Conservation (phyloP, 2,113 vertebrate genomes). For the Cisticola juncidis region DNA sequence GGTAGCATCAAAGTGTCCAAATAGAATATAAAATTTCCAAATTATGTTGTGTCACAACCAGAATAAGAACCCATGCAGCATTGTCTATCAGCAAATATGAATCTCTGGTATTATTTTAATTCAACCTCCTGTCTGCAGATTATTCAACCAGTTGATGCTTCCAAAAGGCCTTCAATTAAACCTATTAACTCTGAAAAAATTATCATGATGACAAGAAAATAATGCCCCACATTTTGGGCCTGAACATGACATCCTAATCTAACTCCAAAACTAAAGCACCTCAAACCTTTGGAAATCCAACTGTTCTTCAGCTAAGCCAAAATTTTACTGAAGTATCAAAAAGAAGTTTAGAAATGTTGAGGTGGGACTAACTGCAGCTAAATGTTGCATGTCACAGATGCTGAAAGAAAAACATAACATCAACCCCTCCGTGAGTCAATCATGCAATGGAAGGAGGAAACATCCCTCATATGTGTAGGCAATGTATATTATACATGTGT, state of each 20-base stretch:
- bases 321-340: not conserved
- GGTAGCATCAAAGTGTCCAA: not conserved
- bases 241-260: not conserved
- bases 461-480: not conserved
- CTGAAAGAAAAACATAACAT: not conserved
- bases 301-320: not conserved
- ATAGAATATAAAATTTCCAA: not conserved
- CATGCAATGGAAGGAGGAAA: not conserved
- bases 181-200: not conserved
- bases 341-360: not conserved
- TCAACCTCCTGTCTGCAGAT: not conserved
- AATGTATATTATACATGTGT: not conserved
- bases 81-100: not conserved
- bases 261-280: not conserved
- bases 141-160: not conserved
- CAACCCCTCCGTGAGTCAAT: not conserved
- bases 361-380: not conserved
- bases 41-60: not conserved
- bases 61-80: not conserved
- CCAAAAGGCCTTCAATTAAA: not conserved
- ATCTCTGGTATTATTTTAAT: not conserved
- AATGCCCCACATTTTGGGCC: not conserved
- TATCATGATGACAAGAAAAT: not conserved
- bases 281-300: not conserved
- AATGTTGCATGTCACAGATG: not conserved